Conservation (phyloP, 2,113 vertebrate species). For the Noctilio leporinus region DNA sequence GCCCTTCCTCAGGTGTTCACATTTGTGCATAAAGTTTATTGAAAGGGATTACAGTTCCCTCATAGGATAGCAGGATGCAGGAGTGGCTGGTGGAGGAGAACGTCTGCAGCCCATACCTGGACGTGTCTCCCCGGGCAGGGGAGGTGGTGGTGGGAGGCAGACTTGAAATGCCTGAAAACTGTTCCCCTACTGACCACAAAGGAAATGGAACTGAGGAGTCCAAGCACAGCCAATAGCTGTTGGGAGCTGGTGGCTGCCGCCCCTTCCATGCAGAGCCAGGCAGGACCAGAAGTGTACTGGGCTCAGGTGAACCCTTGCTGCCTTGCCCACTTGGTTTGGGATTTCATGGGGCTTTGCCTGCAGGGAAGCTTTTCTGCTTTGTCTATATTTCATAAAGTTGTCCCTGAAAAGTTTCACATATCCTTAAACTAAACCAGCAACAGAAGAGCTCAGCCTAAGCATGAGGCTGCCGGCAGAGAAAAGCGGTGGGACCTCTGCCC, state of each 20-base stretch:
- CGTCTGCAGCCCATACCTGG: conserved; percentile 4
- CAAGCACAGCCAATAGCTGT: neutral
- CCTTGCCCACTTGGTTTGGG: neutral
- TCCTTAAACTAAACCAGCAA: neutral
- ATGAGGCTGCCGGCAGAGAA: neutral
- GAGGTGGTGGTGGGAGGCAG: neutral
- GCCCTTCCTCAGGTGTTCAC: neutral
- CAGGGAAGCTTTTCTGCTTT: neutral
- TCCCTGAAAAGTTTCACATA: neutral
- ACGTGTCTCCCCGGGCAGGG: neutral
- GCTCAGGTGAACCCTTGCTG: neutral
- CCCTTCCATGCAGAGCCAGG: neutral
- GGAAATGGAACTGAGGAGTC: neutral
- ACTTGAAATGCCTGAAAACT: conserved; percentile 17
- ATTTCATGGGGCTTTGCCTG: neutral
- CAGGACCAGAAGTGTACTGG: accelerated
- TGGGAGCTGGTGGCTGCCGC: neutral
- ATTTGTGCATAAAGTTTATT: conserved; percentile 52
- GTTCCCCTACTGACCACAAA: neutral
- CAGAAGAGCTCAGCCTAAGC: neutral
- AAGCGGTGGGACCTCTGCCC: neutral
- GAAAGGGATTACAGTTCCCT: conserved; percentile 55
- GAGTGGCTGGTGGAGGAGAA: neutral
- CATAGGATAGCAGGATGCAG: conserved; percentile 20
- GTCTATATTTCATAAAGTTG: neutral